phyloP scores from a whole-genome alignment of 2,888 invertebrate genomes.

The Noctua fimbriata region DNA sequence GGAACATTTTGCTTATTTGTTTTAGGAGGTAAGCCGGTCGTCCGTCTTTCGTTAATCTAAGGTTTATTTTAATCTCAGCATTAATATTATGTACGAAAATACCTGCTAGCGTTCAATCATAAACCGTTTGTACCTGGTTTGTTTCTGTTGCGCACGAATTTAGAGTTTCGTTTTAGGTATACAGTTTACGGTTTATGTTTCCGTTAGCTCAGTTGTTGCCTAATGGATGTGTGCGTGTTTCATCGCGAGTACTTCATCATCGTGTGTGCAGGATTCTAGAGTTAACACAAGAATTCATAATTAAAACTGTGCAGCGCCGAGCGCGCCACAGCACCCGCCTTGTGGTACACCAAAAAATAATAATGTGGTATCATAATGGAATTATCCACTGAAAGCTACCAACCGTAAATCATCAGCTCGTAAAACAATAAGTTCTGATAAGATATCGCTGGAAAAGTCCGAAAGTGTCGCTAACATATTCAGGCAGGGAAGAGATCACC shows the following conservation, averaged over 20 bases:
- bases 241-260: conserved; percentile 67
- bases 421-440: conserved; percentile 69
- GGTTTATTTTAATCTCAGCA: conserved; percentile 87
- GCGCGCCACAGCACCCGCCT: conserved; percentile 28
- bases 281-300: conserved; percentile 47
- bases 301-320: conserved; percentile 41
- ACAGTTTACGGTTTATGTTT: conserved; percentile 79
- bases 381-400: conserved; percentile 64
- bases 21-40: conserved; percentile 81
- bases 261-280: conserved; percentile 58
- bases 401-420: conserved; percentile 64
- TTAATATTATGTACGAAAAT: conserved; percentile 87
- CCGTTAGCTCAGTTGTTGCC: conserved; percentile 76
- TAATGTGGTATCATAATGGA: conserved; percentile 59
- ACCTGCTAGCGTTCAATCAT: conserved; percentile 89
- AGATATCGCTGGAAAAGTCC: conserved; percentile 64
- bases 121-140: conserved; percentile 88
- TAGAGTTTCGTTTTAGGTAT: conserved; percentile 75
- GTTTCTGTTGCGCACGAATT: conserved; percentile 85
- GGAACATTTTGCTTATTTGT: conserved; percentile 87
- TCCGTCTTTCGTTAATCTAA: conserved; percentile 84
- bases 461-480: conserved; percentile 61
- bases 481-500: conserved; percentile 67
- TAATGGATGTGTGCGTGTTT: conserved; percentile 73
- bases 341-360: conserved; percentile 48